Conservation (phyloP, 2,888 invertebrate species). For the Aphidoletes aphidimyza region DNA sequence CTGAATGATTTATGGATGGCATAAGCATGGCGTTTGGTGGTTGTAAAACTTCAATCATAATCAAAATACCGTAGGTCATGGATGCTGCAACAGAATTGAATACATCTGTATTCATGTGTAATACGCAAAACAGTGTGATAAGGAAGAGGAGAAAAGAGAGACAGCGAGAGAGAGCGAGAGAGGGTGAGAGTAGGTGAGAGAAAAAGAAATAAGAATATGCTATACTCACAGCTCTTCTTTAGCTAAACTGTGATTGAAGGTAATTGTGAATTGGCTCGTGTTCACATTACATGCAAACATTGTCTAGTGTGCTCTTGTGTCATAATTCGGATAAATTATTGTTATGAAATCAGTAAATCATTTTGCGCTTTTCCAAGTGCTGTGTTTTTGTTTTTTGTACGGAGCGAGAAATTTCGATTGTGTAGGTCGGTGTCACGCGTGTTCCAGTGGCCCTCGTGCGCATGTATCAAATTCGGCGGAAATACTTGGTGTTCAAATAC, state of each 20-base stretch:
- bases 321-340: background rate
- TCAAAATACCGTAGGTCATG: constrained; percentile 18
- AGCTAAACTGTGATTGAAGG: no score
- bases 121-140: no score
- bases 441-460: background rate
- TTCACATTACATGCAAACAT: no score
- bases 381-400: no score
- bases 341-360: background rate
- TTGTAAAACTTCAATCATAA: background rate
- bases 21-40: background rate
- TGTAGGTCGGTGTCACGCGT: constrained; percentile 44
- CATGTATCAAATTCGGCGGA: constrained; percentile 17
- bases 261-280: no score
- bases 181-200: no score
- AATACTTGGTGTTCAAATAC: background rate
- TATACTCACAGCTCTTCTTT: no score
- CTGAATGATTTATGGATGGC: background rate
- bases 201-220: no score
- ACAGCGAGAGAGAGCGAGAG: no score
- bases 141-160: no score
- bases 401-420: background rate
- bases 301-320: background rate
- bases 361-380: background rate
- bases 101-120: background rate
- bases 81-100: background rate